Conservation (phyloP, 37 sponge, comb jelly and placozoan genomes). For the Haliclona indistincta region DNA sequence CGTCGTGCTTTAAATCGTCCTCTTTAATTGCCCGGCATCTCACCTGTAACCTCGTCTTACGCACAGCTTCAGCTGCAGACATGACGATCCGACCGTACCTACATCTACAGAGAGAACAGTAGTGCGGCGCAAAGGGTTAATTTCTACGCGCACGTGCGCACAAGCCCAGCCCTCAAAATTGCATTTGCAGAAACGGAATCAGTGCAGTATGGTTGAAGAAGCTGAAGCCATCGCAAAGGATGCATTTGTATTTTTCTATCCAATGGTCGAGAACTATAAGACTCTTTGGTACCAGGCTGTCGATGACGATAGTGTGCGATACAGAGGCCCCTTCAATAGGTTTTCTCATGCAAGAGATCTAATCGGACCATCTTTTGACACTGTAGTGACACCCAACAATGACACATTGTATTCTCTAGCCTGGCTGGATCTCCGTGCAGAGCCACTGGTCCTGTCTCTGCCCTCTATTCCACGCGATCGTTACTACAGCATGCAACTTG, state of each 20-base stretch:
- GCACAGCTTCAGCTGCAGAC: no score
- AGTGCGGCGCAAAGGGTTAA: no score
- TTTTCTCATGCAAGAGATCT: not conserved
- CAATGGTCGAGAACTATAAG: slow-evolving; percentile 14
- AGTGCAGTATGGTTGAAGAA: no score
- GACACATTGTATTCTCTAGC: slow-evolving; percentile 29
- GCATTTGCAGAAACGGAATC: no score
- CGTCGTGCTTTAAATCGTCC: no score
- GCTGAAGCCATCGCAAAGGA: not conserved
- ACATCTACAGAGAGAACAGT: no score
- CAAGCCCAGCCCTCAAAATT: no score
- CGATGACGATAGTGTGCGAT: not conserved
- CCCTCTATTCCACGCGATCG: not conserved
- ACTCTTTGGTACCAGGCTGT: not conserved
- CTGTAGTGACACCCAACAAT: slow-evolving; percentile 6
- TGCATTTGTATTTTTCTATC: slow-evolving; percentile 16
- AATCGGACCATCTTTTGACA: not conserved
- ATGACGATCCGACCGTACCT: no score
- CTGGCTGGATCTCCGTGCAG: slow-evolving; percentile 17
- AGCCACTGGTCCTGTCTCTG: slow-evolving; percentile 7
- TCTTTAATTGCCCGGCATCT: no score
- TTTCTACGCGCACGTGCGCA: no score
- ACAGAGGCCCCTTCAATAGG: slow-evolving; percentile 7
- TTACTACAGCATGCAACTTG: slow-evolving; percentile 27
- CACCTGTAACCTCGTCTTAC: no score